A percentile compares a stretch with the other conserved stretches of the same genome.
Conservation (phyloP, 2,113 vertebrate genomes). For the Collichthys lucidus region DNA sequence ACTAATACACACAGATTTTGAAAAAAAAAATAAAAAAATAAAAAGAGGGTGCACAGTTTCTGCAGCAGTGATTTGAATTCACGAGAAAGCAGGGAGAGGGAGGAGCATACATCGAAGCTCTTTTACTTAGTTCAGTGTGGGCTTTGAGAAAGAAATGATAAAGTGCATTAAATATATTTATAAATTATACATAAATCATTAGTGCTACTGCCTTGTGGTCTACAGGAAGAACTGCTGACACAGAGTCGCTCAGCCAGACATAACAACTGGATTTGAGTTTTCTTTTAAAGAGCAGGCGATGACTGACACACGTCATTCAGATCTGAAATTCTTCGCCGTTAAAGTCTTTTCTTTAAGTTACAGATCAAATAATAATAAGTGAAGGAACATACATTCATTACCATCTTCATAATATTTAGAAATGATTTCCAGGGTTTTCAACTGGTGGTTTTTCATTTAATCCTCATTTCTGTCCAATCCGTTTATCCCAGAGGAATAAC, state of each 20-base stretch:
- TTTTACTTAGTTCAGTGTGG: not conserved
- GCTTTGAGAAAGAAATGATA: not conserved
- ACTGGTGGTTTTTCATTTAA: not conserved
- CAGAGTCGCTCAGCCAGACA: not conserved
- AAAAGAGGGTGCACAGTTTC: not conserved
- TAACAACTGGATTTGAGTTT: not conserved
- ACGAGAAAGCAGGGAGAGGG: too few species aligned
- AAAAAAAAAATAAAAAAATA: not conserved
- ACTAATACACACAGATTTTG: not conserved
- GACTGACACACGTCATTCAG: not conserved
- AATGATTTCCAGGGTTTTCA: not conserved
- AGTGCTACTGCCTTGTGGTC: not conserved
- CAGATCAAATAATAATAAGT: not conserved
- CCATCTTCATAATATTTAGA: not conserved
- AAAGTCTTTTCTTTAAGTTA: not conserved
- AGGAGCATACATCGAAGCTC: not conserved
- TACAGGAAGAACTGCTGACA: not conserved
- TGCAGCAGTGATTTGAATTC: too few species aligned
- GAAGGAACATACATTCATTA: not conserved
- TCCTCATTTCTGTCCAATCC: not conserved
- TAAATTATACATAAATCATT: not conserved
- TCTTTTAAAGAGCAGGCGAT: not conserved
- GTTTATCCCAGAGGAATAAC: not conserved
- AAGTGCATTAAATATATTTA: not conserved
- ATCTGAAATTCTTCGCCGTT: not conserved